Conservation (phyloP, 2,888 invertebrate species). For the Trilocha varians region DNA sequence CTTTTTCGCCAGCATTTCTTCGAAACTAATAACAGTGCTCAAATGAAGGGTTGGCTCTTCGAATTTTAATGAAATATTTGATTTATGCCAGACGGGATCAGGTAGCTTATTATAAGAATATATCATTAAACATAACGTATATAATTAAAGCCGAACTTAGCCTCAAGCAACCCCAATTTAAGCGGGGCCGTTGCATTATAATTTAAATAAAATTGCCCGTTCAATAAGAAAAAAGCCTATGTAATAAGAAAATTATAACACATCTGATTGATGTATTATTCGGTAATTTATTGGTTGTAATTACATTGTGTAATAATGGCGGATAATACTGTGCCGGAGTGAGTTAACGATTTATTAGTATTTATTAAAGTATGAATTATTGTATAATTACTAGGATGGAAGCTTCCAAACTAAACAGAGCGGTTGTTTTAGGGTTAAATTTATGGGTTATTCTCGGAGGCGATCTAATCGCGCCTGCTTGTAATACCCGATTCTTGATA, state of each 20-base stretch:
- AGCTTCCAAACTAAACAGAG: slow-evolving; percentile 68
- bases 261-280: slow-evolving; percentile 74
- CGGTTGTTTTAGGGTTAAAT: slow-evolving; percentile 66
- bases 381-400: slow-evolving; percentile 69
- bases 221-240: slow-evolving; percentile 45
- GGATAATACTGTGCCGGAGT: slow-evolving; percentile 55
- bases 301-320: slow-evolving; percentile 71
- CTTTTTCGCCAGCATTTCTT: slow-evolving; percentile 50
- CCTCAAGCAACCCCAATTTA: slow-evolving; percentile 68
- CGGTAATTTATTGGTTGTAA: slow-evolving; percentile 71
- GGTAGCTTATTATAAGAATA: slow-evolving; percentile 73
- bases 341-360: slow-evolving; percentile 68
- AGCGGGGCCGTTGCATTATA: slow-evolving; percentile 56
- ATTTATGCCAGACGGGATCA: slow-evolving; percentile 67
- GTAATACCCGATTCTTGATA: slow-evolving; percentile 20
- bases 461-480: slow-evolving; percentile 53
- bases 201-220: slow-evolving; percentile 70
- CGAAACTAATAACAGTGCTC: slow-evolving; percentile 45
- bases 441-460: slow-evolving; percentile 62
- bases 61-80: slow-evolving; percentile 73
- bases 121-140: slow-evolving; percentile 72
- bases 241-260: slow-evolving; percentile 68
- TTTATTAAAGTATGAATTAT: slow-evolving; percentile 74
- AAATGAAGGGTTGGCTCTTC: slow-evolving; percentile 65
- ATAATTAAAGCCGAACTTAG: slow-evolving; percentile 66